These are phyloP conservation scores for Calephelis perditalis DNA, from an alignment of 2,888 invertebrate genomes.

Conservation along the genomic window DNA sequence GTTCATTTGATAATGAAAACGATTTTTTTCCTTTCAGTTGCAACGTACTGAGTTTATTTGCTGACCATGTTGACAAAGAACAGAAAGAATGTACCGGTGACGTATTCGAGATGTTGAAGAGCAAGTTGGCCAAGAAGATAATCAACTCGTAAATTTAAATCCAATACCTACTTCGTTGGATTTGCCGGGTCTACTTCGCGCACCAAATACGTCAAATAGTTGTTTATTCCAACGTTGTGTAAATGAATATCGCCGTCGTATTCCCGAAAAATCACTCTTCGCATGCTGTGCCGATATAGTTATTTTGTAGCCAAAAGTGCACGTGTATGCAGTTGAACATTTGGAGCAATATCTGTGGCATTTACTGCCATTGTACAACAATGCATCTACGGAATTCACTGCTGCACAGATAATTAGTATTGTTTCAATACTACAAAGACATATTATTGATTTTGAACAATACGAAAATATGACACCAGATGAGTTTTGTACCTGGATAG, in stretches of 20 bases:
- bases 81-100: neutral
- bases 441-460: conserved; percentile 21
- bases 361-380: conserved; percentile 21
- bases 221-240: conserved; percentile 23
- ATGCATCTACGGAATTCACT: conserved; percentile 20
- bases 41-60: neutral
- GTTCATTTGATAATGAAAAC: too few species aligned
- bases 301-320: conserved; percentile 19
- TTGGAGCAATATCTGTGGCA: conserved; percentile 23
- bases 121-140: neutral
- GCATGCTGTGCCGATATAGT: conserved; percentile 20
- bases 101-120: neutral
- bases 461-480: neutral
- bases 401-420: conserved; percentile 20
- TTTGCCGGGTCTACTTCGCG: conserved; percentile 9
- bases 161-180: conserved; percentile 9
- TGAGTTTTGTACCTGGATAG: neutral
- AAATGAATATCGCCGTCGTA: conserved; percentile 18
- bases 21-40: neutral
- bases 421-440: conserved; percentile 17
- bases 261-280: conserved; percentile 23
- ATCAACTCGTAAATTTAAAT: conserved; percentile 1
- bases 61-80: conserved; percentile 9
- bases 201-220: conserved; percentile 20
- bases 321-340: conserved; percentile 25